Evolutionary conservation across 2,797 vertebrate genomes (phyloP), one percentile per base, ranked within the genome.

Genomic region (Danio tinwini): DNA sequence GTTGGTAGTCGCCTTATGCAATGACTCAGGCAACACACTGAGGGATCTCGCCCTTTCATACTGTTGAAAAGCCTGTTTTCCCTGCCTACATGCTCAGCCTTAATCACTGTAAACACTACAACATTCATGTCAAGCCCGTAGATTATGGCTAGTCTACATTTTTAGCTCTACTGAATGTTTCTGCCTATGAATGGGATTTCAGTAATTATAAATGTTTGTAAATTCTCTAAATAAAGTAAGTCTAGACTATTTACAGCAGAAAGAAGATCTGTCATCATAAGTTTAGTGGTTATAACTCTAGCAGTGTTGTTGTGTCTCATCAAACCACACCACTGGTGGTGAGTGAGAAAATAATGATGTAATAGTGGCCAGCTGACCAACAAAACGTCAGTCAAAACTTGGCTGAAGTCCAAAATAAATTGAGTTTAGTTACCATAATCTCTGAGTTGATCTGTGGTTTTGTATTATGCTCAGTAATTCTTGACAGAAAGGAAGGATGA

Each of bases 61-160:
- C n/a, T 17, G 76, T 78, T 69, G 76, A 61, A 69, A 69, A 78
- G 76, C 76, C 76, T 69, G 76, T 78, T 78, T 77, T 59, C 55
- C 64, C 76, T 40, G 44, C 53, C 42, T 13, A 44, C 53, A 19
- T 40, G 7, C 5, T 19, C 4, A 55, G 12, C 61, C 4, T 52
- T 44, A 53, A 6, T 19, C 17, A 68, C 14, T 65, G 50, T 44
- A 67, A 74, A 69, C 53, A 52, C 47, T 56, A 40, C 1, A 1
- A 10, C 73, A 67, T 47, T 47, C 40, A 39, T 12, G 40, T 6
- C 45, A 5, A n/a, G 52, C 58, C 47, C 11, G 21, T 21, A 21
- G 14, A 47, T n/a, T 8, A 56, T 19, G 29, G 16, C 29, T 56
- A 17, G 73, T 63, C 19, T 6, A 7, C 2, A 42, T 19, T 7